Evolutionary conservation across 1,140 invertebrate species (phyloP).

Genomic region (Homarus americanus): DNA sequence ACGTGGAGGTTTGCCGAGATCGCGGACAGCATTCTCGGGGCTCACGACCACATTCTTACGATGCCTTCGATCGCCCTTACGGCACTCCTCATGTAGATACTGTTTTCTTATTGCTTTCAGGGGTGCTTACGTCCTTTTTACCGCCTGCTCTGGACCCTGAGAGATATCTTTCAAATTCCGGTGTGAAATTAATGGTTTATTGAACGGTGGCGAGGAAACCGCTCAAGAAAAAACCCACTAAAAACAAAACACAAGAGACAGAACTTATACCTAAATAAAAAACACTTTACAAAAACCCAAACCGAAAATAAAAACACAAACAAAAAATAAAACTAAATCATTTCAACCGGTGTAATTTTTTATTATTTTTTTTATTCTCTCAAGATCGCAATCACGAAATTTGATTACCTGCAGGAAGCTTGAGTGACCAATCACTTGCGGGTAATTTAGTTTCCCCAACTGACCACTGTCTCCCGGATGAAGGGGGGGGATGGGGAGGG

Average conservation of each 20-base stretch:
- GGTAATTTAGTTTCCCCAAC: not conserved
- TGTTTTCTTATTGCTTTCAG: not conserved
- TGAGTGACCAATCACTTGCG: conserved; percentile 1
- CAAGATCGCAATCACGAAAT: not conserved
- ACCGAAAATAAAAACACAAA: not conserved
- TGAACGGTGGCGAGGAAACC: not conserved
- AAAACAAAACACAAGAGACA: not conserved
- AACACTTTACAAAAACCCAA: too few relatives aligned
- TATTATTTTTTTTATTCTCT: not conserved
- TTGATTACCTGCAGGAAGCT: not conserved
- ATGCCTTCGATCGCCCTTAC: not conserved
- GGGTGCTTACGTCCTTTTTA: conserved; percentile 9
- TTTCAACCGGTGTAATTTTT: not conserved
- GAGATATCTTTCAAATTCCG: not conserved
- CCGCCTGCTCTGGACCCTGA: not conserved
- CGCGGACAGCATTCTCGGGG: not conserved
- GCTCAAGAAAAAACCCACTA: not conserved
- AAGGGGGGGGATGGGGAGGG: not conserved
- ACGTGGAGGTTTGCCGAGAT: conserved; percentile 20
- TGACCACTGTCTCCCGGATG: conserved; percentile 35
- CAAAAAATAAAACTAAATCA: not conserved
- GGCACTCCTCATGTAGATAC: not conserved
- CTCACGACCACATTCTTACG: not conserved
- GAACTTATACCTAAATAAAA: not conserved
- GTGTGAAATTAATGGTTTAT: conserved; percentile 40